Evolutionary conservation across 2,797 vertebrate species (phyloP).

Genomic region (Schizopygopsis malacanthus): DNA sequence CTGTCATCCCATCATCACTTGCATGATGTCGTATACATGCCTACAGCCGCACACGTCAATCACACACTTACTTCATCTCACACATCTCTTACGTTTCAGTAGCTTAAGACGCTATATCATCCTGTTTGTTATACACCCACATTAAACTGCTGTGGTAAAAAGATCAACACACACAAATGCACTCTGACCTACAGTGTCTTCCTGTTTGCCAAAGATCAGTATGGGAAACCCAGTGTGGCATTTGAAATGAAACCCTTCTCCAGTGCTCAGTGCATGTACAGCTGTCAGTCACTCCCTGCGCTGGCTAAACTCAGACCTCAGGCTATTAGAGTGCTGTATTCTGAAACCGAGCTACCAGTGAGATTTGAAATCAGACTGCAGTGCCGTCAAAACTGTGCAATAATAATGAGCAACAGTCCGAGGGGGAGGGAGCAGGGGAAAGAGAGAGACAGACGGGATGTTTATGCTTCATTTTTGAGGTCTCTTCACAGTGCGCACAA

Average conservation of each 20-base stretch:
- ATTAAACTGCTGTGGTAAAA: neutral
- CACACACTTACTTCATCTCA: constrained; percentile 1
- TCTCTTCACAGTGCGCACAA: neutral
- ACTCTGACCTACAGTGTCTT: constrained; percentile 13
- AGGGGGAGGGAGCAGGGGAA: constrained; percentile 4
- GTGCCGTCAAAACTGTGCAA: constrained; percentile 39
- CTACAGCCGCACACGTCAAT: constrained; percentile 46
- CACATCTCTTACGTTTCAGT: neutral
- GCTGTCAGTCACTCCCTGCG: constrained; percentile 38
- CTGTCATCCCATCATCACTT: constrained; percentile 8
- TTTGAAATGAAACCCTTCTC: constrained; percentile 40
- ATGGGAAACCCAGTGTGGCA: constrained; percentile 34
- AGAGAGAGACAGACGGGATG: constrained; percentile 7
- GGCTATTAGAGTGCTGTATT: constrained; percentile 39
- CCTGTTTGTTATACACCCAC: neutral
- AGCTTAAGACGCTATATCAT: neutral
- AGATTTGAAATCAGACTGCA: constrained; percentile 47
- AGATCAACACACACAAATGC: constrained; percentile 47
- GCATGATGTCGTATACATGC: constrained; percentile 13
- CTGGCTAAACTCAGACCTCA: constrained; percentile 39
- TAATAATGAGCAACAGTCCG: constrained; percentile 44
- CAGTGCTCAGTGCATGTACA: constrained; percentile 5
- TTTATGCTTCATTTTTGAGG: neutral
- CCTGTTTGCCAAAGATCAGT: constrained; percentile 19
- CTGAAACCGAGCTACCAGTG: constrained; percentile 16